phyloP scores from a whole-genome alignment of 2,797 vertebrate genomes.

The Aselliscus stoliczkanus region DNA sequence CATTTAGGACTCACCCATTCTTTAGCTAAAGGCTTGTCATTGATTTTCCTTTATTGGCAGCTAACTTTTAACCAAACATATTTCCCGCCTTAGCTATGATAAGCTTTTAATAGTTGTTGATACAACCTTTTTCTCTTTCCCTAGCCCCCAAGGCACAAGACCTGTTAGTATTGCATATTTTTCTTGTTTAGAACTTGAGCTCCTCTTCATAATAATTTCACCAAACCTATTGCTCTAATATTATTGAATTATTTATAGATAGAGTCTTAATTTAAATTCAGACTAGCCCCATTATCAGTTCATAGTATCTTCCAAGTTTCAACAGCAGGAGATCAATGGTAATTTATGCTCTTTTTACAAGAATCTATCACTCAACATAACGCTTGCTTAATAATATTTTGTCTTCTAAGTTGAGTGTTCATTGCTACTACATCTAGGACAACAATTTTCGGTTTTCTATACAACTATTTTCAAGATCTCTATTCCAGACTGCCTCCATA shows the following conservation, averaged over 20 bases:
- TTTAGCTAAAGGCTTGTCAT: background rate
- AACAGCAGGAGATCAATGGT: background rate
- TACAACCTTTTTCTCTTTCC: background rate
- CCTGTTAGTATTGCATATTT: background rate
- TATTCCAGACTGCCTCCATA: background rate
- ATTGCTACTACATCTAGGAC: background rate
- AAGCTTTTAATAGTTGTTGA: background rate
- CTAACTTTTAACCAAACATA: conserved; percentile 8
- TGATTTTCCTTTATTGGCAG: background rate
- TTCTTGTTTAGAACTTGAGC: background rate
- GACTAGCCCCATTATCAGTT: background rate
- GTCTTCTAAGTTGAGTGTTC: background rate
- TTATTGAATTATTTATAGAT: background rate
- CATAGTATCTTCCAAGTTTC: background rate
- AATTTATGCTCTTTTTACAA: background rate
- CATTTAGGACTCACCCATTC: background rate
- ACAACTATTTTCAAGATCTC: conserved; percentile 6
- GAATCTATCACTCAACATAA: background rate
- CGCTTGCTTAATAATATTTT: background rate
- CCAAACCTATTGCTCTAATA: background rate
- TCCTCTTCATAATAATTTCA: conserved; percentile 24
- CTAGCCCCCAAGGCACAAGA: background rate
- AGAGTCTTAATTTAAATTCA: conserved; percentile 23
- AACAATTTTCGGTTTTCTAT: conserved; percentile 41
- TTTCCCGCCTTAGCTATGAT: background rate